These are phyloP conservation scores for Drosophila longiperda DNA, from an alignment of 2,888 invertebrate genomes.

Conservation along the genomic window DNA sequence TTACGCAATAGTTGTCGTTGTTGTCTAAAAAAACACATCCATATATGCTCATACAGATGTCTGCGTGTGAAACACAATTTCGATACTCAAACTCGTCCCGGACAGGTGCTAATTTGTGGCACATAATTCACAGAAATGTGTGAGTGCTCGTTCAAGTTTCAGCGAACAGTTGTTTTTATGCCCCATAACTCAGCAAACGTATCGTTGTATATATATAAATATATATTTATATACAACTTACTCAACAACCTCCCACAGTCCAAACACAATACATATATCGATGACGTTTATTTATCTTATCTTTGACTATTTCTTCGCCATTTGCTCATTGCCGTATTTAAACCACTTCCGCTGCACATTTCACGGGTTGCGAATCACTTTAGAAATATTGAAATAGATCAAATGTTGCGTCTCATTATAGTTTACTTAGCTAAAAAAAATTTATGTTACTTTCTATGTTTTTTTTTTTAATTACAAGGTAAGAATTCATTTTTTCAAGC, in stretches of 20 bases:
- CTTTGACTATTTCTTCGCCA: not conserved
- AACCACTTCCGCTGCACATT: slow-evolving; percentile 33
- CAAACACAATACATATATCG: slow-evolving; percentile 6
- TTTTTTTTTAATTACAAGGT: not conserved
- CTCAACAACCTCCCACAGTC: slow-evolving; percentile 7
- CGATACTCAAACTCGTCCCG: slow-evolving; percentile 23
- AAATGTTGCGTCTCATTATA: not conserved
- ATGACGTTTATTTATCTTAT: not conserved
- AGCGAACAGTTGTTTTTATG: slow-evolving; percentile 62
- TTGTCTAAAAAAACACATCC: slow-evolving; percentile 20
- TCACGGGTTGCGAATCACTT: slow-evolving; percentile 1
- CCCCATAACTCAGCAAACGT: slow-evolving; percentile 52
- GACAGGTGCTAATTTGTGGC: slow-evolving; percentile 76
- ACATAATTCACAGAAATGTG: slow-evolving; percentile 78
- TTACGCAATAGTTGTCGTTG: slow-evolving; percentile 50
- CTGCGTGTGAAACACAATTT: slow-evolving; percentile 29
- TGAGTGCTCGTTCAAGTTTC: slow-evolving; percentile 61
- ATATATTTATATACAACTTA: not conserved
- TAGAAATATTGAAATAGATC: not conserved
- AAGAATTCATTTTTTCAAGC: not conserved
- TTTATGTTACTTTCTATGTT: not conserved
- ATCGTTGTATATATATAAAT: not conserved
- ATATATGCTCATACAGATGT: not conserved
- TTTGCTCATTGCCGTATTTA: not conserved
- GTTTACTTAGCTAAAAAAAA: not conserved